These are phyloP conservation scores for Drosophila prostipennis DNA, from an alignment of 2,888 invertebrate species.

Conservation along the genomic window DNA sequence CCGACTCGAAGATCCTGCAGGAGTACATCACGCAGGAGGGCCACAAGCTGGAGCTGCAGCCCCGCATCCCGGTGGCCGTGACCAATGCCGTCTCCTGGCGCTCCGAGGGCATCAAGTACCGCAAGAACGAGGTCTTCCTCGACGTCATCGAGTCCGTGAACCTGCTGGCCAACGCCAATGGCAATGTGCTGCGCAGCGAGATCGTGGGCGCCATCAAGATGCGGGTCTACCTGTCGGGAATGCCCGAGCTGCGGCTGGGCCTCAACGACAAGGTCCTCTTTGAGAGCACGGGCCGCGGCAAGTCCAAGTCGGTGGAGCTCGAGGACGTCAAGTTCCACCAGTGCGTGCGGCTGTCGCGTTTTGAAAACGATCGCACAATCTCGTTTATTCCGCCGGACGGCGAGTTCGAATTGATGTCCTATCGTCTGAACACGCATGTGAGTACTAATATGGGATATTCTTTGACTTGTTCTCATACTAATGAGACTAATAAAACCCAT, in stretches of 20 bases:
- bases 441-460: too few relatives aligned
- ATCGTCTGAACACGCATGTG: slow-evolving; percentile 97
- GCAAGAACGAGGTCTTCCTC: slow-evolving; percentile 99
- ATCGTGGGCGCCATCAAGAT: slow-evolving; percentile 99
- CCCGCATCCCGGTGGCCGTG: slow-evolving; percentile 98
- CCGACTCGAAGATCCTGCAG: slow-evolving; percentile 98
- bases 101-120: slow-evolving; percentile 98
- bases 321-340: slow-evolving; percentile 99
- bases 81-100: slow-evolving; percentile 99
- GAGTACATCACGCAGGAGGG: slow-evolving; percentile 99
- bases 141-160: slow-evolving; percentile 99
- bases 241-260: slow-evolving; percentile 98
- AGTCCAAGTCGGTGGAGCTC: slow-evolving; percentile 98
- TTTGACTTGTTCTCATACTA: too few relatives aligned
- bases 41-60: slow-evolving; percentile 97
- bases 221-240: slow-evolving; percentile 98
- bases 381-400: slow-evolving; percentile 99
- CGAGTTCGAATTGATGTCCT: slow-evolving; percentile 99
- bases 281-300: slow-evolving; percentile 98
- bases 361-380: slow-evolving; percentile 99
- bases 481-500: not conserved
- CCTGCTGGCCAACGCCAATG: slow-evolving; percentile 97
- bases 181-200: slow-evolving; percentile 97
- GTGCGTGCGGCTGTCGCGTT: slow-evolving; percentile 97
- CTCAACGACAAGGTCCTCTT: slow-evolving; percentile 99